Percentiles rank a stretch among this genome's conserved stretches.
phyloP scores from a whole-genome alignment of 2,888 invertebrate genomes.

The Lucinisca nassula region DNA sequence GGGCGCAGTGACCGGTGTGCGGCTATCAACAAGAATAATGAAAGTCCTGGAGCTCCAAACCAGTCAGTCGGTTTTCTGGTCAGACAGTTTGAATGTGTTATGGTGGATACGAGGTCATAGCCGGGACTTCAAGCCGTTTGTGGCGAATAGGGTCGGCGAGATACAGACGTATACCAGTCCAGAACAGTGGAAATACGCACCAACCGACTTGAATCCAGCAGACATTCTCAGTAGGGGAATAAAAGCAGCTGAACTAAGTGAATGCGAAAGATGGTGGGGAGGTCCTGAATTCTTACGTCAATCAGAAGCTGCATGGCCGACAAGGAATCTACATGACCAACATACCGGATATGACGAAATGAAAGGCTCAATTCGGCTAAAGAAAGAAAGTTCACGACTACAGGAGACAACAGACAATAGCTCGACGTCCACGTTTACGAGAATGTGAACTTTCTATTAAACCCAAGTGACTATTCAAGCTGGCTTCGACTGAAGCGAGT shows the following conservation, averaged over 20 bases:
- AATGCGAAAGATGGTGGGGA: constrained; percentile 14
- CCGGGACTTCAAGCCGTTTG: constrained; percentile 51
- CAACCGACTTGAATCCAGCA: not conserved
- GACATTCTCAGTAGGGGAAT: constrained; percentile 9
- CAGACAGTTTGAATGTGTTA: constrained; percentile 18
- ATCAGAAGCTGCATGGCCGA: not conserved
- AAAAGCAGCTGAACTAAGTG: not conserved
- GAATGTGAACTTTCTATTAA: no score
- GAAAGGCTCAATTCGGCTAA: not conserved
- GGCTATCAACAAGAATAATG: not conserved
- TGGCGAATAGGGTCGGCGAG: constrained; percentile 59
- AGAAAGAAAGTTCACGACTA: not conserved
- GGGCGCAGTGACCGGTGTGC: not conserved
- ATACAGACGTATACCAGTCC: constrained; percentile 34
- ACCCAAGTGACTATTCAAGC: not conserved
- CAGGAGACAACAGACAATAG: not conserved
- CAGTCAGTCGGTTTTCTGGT: not conserved
- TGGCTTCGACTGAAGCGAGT: not conserved
- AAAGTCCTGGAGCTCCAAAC: not conserved
- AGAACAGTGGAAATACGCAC: constrained; percentile 17
- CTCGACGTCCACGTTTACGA: no score
- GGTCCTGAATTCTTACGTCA: constrained; percentile 3
- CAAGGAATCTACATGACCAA: not conserved
- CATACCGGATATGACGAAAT: not conserved
- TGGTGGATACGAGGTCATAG: constrained; percentile 50